phyloP scores from a whole-genome alignment of 2,888 invertebrate genomes.

The Chrysotoxum bicinctum region DNA sequence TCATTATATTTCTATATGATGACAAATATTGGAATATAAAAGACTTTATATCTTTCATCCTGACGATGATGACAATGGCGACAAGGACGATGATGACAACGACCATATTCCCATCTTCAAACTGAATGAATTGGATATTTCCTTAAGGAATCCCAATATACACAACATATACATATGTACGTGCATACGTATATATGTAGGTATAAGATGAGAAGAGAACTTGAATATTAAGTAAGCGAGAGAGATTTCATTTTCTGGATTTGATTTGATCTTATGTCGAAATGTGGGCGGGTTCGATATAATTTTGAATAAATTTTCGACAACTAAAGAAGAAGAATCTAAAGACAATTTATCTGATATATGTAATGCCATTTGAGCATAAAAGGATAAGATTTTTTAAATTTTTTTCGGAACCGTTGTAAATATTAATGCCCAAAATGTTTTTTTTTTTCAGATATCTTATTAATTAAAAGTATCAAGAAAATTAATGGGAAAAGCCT shows the following conservation, averaged over 20 bases:
- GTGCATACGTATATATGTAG: neutral
- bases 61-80: neutral
- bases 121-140: constrained; percentile 63
- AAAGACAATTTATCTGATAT: too few species aligned
- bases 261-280: neutral
- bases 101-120: constrained; percentile 15
- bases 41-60: constrained; percentile 30
- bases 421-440: too few species aligned
- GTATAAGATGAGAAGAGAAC: too few species aligned
- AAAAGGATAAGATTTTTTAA: too few species aligned
- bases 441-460: too few species aligned
- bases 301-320: too few species aligned
- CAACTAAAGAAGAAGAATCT: too few species aligned
- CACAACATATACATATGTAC: neutral
- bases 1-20: constrained; percentile 43
- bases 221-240: constrained; percentile 38
- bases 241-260: neutral
- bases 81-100: neutral
- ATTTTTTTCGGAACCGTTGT: too few species aligned
- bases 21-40: constrained; percentile 5
- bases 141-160: neutral
- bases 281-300: neutral
- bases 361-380: too few species aligned
- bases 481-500: too few species aligned
- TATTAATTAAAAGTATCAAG: too few species aligned